Conservation (phyloP, 2,113 vertebrate species). For the Himantopus leucocephalus region DNA sequence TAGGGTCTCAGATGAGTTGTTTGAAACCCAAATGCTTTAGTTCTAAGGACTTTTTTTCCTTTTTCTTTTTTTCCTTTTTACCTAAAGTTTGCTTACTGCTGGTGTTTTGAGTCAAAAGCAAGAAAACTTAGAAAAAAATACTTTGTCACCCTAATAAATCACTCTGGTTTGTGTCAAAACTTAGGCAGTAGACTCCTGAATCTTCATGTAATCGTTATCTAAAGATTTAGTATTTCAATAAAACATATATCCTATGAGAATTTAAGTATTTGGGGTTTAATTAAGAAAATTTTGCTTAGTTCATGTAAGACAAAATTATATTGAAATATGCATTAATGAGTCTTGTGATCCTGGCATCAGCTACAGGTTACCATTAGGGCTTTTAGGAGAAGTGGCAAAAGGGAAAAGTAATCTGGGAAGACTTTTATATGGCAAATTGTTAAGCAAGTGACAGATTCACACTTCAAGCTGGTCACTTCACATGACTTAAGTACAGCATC, state of each 20-base stretch:
- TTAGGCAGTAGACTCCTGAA: background rate
- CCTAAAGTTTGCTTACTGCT: background rate
- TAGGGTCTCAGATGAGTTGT: background rate
- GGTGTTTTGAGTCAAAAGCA: background rate
- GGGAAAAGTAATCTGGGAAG: background rate
- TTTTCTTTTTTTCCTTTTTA: accelerated
- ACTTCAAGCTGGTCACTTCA: background rate
- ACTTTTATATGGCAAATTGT: background rate
- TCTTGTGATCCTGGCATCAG: background rate
- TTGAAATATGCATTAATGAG: accelerated
- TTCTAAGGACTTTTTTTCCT: background rate
- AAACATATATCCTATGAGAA: background rate
- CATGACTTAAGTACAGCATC: background rate
- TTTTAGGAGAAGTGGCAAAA: background rate
- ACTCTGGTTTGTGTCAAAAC: background rate
- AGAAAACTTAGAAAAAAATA: background rate
- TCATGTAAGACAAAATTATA: background rate
- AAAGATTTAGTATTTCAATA: background rate
- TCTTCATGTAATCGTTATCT: background rate
- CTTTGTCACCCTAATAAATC: background rate
- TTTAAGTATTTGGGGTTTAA: background rate
- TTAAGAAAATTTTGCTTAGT: background rate
- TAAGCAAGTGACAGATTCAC: background rate
- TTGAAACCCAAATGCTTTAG: background rate
- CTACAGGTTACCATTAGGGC: background rate